Evolutionary conservation across 2,888 invertebrate species (phyloP).

Genomic region (Cacoxenus indagator): DNA sequence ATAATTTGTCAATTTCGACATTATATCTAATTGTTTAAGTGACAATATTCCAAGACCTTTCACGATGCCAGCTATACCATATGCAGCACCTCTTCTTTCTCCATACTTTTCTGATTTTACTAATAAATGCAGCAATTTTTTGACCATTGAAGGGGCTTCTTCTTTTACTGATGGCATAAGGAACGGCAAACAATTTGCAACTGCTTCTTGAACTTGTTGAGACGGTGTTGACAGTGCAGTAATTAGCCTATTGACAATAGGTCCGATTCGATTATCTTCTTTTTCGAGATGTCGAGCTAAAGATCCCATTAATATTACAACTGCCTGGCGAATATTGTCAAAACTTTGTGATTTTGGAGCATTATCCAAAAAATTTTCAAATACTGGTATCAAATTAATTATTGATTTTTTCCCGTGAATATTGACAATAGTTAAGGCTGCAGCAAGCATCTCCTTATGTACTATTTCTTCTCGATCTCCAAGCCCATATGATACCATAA

Average conservation of each 20-base stretch:
- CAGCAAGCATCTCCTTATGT: conserved; percentile 91
- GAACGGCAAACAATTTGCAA: conserved; percentile 95
- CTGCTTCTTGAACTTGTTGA: conserved; percentile 97
- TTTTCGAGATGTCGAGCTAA: conserved; percentile 96
- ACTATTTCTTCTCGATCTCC: conserved; percentile 88
- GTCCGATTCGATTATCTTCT: conserved; percentile 89
- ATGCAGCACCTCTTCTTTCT: conserved; percentile 89
- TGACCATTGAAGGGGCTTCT: conserved; percentile 89
- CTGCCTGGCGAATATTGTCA: conserved; percentile 95
- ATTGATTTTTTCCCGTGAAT: conserved; percentile 90
- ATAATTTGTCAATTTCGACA: conserved; percentile 91
- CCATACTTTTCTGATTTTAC: conserved; percentile 94
- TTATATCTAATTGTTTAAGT: conserved; percentile 94
- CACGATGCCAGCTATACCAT: conserved; percentile 95
- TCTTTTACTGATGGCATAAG: conserved; percentile 93
- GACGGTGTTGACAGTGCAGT: conserved; percentile 96
- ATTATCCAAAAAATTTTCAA: conserved; percentile 93
- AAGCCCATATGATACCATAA: conserved; percentile 88
- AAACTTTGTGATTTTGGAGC: conserved; percentile 91
- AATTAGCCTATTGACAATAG: conserved; percentile 92
- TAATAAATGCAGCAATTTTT: conserved; percentile 87
- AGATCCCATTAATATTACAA: conserved; percentile 97
- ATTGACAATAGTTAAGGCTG: conserved; percentile 93
- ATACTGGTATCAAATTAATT: conserved; percentile 86
- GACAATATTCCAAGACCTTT: conserved; percentile 97